phyloP scores from a whole-genome alignment of 2,888 invertebrate genomes.

The Eurytoma adleriae region DNA sequence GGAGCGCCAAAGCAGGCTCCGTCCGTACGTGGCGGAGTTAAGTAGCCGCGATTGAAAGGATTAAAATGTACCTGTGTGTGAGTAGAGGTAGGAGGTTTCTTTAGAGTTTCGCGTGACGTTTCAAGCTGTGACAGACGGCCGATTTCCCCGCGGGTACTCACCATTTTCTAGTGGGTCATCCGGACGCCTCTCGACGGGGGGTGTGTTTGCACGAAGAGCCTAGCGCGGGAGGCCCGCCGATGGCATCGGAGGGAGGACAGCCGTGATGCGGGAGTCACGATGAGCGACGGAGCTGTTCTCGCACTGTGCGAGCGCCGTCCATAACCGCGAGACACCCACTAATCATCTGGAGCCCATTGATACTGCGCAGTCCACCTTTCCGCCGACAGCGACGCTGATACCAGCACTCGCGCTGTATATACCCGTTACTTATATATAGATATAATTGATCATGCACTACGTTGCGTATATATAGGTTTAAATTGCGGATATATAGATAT shows the following conservation, averaged over 20 bases:
- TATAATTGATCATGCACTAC: neutral
- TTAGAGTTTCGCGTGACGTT: conserved; percentile 45
- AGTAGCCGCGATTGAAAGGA: neutral
- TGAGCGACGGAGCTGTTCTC: conserved; percentile 29
- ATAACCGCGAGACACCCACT: conserved; percentile 57
- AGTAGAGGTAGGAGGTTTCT: conserved; percentile 4
- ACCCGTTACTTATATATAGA: neutral
- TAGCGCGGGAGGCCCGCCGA: neutral
- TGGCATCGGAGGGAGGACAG: conserved; percentile 11
- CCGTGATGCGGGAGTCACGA: conserved; percentile 3
- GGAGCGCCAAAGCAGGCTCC: too few relatives aligned
- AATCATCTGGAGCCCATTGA: conserved; percentile 53
- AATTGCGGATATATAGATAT: too few relatives aligned
- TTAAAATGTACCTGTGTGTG: conserved; percentile 24
- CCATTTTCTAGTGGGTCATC: conserved; percentile 50
- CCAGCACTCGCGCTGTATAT: neutral
- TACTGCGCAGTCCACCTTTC: conserved; percentile 47
- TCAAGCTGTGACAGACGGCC: conserved; percentile 36
- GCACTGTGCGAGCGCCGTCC: conserved; percentile 45
- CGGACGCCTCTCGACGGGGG: neutral
- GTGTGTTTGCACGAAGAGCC: neutral
- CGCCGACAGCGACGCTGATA: conserved; percentile 22
- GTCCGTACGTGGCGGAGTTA: neutral
- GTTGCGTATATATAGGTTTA: too few relatives aligned
- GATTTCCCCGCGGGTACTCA: conserved; percentile 28